These are phyloP conservation scores for Idaea aversata DNA, from an alignment of 2,888 invertebrate genomes.

Conservation along the genomic window DNA sequence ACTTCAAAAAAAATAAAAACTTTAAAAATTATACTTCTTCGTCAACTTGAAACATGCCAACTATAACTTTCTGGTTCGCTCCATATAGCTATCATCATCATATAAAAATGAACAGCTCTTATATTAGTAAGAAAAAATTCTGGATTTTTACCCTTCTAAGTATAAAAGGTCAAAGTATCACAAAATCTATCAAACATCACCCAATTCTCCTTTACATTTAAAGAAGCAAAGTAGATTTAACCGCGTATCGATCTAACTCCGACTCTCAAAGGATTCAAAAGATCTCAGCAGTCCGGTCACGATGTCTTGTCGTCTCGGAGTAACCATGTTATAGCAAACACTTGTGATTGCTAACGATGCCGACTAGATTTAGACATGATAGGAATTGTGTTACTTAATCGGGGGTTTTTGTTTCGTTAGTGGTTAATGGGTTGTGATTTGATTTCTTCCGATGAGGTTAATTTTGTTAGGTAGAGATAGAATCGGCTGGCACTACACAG, in stretches of 20 bases:
- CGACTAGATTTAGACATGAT: neutral
- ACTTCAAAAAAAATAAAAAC: too few species aligned
- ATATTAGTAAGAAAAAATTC: too few species aligned
- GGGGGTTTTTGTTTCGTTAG: neutral
- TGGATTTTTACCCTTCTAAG: too few species aligned
- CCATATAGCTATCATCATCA: too few species aligned
- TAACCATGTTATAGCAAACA: neutral
- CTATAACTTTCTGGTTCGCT: too few species aligned
- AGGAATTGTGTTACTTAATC: neutral
- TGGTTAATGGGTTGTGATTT: neutral
- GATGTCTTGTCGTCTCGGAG: neutral
- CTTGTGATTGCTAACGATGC: slow-evolving; percentile 1
- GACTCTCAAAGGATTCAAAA: neutral
- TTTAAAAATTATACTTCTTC: too few species aligned
- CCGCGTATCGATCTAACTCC: neutral
- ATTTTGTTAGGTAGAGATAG: neutral
- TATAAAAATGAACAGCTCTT: too few species aligned
- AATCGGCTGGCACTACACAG: too few species aligned
- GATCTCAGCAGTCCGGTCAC: neutral
- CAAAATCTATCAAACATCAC: neutral
- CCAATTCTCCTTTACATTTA: neutral
- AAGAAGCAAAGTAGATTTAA: neutral
- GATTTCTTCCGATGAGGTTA: neutral
- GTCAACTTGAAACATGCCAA: too few species aligned
- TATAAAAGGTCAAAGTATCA: neutral